Percentiles rank a stretch among this genome's conserved stretches.
Conservation (phyloP, 2,888 invertebrate species). For the Marasmarcha lunaedactyla region DNA sequence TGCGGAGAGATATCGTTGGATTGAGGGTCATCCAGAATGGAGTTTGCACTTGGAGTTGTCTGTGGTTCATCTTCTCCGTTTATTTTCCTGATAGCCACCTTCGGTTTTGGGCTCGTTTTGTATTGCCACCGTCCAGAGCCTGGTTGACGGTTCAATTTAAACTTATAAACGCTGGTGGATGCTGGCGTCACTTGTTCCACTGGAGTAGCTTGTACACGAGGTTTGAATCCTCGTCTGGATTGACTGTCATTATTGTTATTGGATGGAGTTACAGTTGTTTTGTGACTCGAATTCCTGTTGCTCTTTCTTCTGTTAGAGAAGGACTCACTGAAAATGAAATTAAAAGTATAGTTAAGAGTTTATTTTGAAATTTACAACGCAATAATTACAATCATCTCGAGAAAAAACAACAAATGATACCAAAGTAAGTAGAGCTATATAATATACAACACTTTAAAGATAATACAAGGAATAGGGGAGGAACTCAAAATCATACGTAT, state of each 20-base stretch:
- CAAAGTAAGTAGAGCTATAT: too few species aligned
- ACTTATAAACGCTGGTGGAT: conserved; percentile 79
- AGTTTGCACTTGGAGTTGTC: conserved; percentile 54
- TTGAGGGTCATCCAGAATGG: conserved; percentile 51
- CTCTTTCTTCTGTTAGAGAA: conserved; percentile 66
- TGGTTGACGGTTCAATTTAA: conserved; percentile 84
- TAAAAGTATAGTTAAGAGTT: neutral
- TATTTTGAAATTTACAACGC: neutral
- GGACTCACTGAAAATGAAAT: conserved; percentile 70
- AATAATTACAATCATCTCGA: too few species aligned
- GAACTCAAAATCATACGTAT: too few species aligned
- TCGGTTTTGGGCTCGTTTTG: conserved; percentile 89
- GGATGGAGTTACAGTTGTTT: conserved; percentile 48
- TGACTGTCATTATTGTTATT: conserved; percentile 49
- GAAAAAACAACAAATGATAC: too few species aligned
- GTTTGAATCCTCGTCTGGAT: conserved; percentile 76
- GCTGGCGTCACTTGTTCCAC: conserved; percentile 63
- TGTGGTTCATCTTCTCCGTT: conserved; percentile 65
- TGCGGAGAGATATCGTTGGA: conserved; percentile 68
- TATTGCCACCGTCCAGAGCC: conserved; percentile 92
- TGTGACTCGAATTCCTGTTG: conserved; percentile 52
- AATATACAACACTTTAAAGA: too few species aligned
- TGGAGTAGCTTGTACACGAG: conserved; percentile 71
- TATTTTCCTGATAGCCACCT: conserved; percentile 82
- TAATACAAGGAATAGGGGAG: too few species aligned